These are phyloP conservation scores for Parnassius mnemosyne DNA, from an alignment of 2,888 invertebrate species.

Conservation along the genomic window DNA sequence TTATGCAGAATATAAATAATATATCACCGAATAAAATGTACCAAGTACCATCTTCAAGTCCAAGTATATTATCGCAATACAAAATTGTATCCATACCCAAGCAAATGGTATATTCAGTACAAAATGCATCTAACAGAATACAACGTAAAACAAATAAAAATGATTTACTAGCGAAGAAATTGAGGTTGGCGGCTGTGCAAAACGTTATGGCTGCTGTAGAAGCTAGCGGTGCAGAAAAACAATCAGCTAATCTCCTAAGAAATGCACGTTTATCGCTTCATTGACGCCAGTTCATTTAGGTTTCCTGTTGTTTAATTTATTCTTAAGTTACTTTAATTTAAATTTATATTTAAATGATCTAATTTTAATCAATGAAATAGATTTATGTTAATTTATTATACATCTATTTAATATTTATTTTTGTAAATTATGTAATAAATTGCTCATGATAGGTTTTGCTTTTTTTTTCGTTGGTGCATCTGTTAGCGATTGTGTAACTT, in stretches of 20 bases:
- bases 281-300: not conserved
- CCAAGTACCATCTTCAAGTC: conserved; percentile 29
- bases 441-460: too few species aligned
- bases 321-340: not conserved
- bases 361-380: not conserved
- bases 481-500: too few species aligned
- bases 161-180: conserved; percentile 41
- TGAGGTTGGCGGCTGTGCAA: conserved; percentile 45
- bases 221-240: conserved; percentile 29
- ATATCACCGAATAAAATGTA: conserved; percentile 25
- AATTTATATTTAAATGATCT: too few species aligned
- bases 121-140: conserved; percentile 37
- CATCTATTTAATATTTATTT: conserved; percentile 1
- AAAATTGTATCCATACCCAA: conserved; percentile 25
- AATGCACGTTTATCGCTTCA: conserved; percentile 10
- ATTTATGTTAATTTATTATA: not conserved
- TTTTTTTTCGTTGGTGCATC: too few species aligned
- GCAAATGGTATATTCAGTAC: conserved; percentile 37
- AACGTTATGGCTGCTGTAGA: conserved; percentile 44
- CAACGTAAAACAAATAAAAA: conserved; percentile 30
- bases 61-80: conserved; percentile 26
- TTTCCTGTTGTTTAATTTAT: not conserved
- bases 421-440: not conserved
- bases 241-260: conserved; percentile 3
- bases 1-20: conserved; percentile 18